Conservation (phyloP, 2,113 vertebrate genomes). For the Dasyurus viverrinus region DNA sequence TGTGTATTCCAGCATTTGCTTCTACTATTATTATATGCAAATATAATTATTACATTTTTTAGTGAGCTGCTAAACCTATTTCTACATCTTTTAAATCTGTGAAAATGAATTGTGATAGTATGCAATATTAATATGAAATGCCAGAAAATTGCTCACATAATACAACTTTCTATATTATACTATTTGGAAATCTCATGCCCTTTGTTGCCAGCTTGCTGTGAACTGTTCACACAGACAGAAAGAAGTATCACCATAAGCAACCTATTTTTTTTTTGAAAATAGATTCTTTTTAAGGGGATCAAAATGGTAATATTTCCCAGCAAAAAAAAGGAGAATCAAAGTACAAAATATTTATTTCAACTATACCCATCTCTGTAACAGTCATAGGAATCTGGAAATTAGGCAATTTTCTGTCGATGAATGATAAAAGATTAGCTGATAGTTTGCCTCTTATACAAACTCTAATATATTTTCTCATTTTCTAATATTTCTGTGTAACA, state of each 20-base stretch:
- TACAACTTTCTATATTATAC: conserved; percentile 38
- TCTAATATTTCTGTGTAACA: background rate
- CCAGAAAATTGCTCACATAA: conserved; percentile 34
- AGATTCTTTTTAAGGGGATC: background rate
- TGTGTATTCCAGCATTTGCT: conserved; percentile 47
- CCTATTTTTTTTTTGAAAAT: conserved; percentile 17
- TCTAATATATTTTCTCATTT: background rate
- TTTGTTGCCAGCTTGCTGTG: background rate
- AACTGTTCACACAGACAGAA: conserved; percentile 3
- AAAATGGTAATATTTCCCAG: background rate
- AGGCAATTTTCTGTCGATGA: background rate
- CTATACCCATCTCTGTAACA: conserved; percentile 7
- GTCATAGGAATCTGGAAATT: conserved; percentile 23
- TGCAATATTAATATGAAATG: conserved; percentile 54
- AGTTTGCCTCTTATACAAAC: rapidly evolving
- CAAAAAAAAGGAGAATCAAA: background rate
- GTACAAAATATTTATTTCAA: conserved; percentile 1
- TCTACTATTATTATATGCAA: background rate
- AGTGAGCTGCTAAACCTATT: conserved; percentile 24
- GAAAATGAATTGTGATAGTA: conserved; percentile 47
- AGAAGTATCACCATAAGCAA: background rate
- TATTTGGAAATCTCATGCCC: background rate
- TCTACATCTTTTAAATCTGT: conserved; percentile 49
- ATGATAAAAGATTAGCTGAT: conserved; percentile 5
- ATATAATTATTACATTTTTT: conserved; percentile 41